phyloP scores from a whole-genome alignment of 2,113 vertebrate species.

The Xyrauchen texanus region DNA sequence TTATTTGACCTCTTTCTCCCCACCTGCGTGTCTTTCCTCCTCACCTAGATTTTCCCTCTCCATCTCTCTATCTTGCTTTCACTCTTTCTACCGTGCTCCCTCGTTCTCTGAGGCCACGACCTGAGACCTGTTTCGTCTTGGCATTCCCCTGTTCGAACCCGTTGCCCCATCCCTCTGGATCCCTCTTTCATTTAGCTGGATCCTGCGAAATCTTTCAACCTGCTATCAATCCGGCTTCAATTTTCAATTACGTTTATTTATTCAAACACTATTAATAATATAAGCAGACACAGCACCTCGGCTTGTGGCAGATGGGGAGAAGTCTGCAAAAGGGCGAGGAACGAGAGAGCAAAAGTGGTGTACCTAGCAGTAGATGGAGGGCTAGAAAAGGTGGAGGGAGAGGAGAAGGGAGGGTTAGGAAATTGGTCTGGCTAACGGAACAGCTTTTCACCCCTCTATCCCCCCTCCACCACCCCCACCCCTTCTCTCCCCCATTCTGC shows the following conservation, averaged over 20 bases:
- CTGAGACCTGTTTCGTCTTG: conserved; percentile 16
- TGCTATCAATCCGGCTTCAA: conserved; percentile 59
- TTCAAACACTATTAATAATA: conserved; percentile 73
- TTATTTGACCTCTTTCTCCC: conserved; percentile 70
- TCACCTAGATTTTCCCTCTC: conserved; percentile 25
- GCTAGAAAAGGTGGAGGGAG: conserved; percentile 36
- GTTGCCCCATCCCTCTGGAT: conserved; percentile 33
- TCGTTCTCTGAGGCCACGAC: conserved; percentile 58
- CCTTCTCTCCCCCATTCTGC: conserved; percentile 59
- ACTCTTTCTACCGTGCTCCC: conserved; percentile 59
- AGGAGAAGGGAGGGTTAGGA: conserved; percentile 67
- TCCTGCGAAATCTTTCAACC: conserved; percentile 17
- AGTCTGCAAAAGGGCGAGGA: conserved; percentile 13
- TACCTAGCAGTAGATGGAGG: conserved; percentile 49
- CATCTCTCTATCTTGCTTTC: conserved; percentile 57
- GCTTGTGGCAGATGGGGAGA: not conserved
- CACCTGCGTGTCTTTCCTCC: conserved; percentile 58
- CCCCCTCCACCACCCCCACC: conserved; percentile 43
- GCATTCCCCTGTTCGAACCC: conserved; percentile 26
- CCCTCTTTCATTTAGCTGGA: conserved; percentile 41
- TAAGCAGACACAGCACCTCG: conserved; percentile 49
- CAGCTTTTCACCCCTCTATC: conserved; percentile 70
- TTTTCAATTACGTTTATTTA: conserved; percentile 70
- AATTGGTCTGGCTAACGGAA: conserved; percentile 82
- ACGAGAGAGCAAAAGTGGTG: conserved; percentile 45